phyloP scores from a whole-genome alignment of 1,140 invertebrate genomes.

The Araneus ventricosus region DNA sequence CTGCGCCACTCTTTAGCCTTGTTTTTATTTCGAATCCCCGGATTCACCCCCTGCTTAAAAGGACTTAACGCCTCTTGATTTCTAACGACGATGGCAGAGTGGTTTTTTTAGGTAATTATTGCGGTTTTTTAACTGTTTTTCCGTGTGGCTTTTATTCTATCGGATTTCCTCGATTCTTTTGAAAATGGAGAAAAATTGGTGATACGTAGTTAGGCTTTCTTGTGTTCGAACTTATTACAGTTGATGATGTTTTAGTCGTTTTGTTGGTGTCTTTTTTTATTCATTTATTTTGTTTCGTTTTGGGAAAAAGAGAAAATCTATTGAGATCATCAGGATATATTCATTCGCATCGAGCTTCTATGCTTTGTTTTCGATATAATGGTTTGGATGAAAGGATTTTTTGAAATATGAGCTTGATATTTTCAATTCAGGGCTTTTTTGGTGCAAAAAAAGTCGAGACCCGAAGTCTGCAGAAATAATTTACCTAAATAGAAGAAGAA shows the following conservation, averaged over 20 bases:
- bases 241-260: background rate
- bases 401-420: background rate
- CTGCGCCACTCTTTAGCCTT: background rate
- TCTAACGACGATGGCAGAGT: slow-evolving; percentile 11
- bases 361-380: slow-evolving; percentile 30
- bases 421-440: too few species aligned
- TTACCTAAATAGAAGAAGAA: too few species aligned
- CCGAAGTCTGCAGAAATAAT: too few species aligned
- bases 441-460: too few species aligned
- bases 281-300: background rate
- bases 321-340: background rate
- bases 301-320: background rate
- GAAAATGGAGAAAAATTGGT: slow-evolving; percentile 29
- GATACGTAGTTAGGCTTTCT: background rate
- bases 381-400: background rate
- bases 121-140: slow-evolving; percentile 34
- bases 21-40: slow-evolving; percentile 43
- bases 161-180: background rate
- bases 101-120: slow-evolving; percentile 27
- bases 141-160: slow-evolving; percentile 1
- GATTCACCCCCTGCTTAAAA: slow-evolving; percentile 40
- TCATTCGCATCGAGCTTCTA: background rate
- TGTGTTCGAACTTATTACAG: background rate
- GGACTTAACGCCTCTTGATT: slow-evolving; percentile 62
- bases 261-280: background rate